Evolutionary conservation across 2,888 invertebrate genomes (phyloP).

Genomic region (Melanotus villosus): DNA sequence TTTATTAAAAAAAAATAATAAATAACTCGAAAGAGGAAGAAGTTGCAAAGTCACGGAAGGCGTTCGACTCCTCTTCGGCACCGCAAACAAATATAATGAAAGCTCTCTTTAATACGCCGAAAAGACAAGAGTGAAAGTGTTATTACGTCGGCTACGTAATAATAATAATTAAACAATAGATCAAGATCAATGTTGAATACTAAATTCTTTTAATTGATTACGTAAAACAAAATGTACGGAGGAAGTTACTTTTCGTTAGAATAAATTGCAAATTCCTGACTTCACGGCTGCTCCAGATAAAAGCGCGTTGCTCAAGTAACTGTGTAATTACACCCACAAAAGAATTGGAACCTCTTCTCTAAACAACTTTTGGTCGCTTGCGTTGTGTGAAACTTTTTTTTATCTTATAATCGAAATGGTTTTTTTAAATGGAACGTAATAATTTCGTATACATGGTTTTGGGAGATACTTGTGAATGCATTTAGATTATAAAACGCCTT

Average conservation of each 20-base stretch:
- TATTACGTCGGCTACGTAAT: conserved; percentile 18
- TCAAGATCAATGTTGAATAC: conserved; percentile 44
- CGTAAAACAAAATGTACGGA: conserved; percentile 25
- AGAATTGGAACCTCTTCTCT: conserved; percentile 10
- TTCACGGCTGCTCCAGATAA: background rate
- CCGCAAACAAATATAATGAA: conserved; percentile 16
- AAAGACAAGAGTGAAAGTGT: conserved; percentile 27
- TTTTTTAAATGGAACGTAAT: background rate
- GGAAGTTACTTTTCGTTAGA: conserved; percentile 24
- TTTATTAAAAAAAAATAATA: too few relatives aligned
- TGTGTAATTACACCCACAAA: conserved; percentile 9
- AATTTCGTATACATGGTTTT: too few relatives aligned
- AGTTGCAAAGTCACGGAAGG: background rate
- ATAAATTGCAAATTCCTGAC: conserved; percentile 9
- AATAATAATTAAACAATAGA: conserved; percentile 43
- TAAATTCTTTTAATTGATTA: conserved; percentile 34
- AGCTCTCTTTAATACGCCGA: background rate
- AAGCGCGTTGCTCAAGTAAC: background rate
- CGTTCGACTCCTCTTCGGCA: background rate
- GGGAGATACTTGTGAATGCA: too few relatives aligned
- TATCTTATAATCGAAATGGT: background rate
- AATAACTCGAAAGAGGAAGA: too few relatives aligned
- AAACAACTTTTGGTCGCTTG: too few relatives aligned
- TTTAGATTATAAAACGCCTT: too few relatives aligned
- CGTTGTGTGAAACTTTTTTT: background rate